phyloP scores from a whole-genome alignment of 2,888 invertebrate species.

The Netelia fuscicornis region DNA sequence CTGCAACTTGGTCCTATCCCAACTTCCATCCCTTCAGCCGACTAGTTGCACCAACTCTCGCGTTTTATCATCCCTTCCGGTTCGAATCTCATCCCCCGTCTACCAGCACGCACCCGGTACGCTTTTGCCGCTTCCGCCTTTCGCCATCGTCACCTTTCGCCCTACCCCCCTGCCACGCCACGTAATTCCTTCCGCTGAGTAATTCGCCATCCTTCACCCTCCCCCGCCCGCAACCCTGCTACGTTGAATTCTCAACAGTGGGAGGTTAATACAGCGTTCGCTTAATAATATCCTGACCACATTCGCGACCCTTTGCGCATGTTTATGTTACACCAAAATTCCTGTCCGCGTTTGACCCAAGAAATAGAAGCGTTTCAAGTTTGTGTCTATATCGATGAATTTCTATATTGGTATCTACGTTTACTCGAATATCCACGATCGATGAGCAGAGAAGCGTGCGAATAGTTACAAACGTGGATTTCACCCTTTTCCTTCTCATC shows the following conservation, averaged over 20 bases:
- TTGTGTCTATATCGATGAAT: too few species aligned
- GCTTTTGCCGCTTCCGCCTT: background rate
- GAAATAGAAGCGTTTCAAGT: conserved; percentile 21
- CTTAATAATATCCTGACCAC: conserved; percentile 55
- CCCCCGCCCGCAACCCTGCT: background rate
- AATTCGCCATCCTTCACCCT: conserved; percentile 53
- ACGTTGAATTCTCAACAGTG: conserved; percentile 15
- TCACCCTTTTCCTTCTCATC: too few species aligned
- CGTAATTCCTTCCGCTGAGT: conserved; percentile 39
- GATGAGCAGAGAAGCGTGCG: too few species aligned
- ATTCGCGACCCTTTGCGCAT: conserved; percentile 2
- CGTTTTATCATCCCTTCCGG: conserved; percentile 8
- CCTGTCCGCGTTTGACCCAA: conserved; percentile 14
- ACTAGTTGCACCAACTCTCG: conserved; percentile 9
- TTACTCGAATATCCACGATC: too few species aligned
- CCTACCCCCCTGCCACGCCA: background rate
- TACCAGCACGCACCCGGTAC: conserved; percentile 17
- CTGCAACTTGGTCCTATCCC: conserved; percentile 19
- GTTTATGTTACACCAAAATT: background rate
- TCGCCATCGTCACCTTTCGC: background rate
- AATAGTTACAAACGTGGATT: too few species aligned
- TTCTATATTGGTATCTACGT: too few species aligned
- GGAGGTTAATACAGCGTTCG: conserved; percentile 58
- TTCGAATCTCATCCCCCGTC: conserved; percentile 38
- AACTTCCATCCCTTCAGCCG: conserved; percentile 11